Evolutionary conservation across 2,113 vertebrate genomes (phyloP).

Genomic region (Tympanuchus pallidicinctus): DNA sequence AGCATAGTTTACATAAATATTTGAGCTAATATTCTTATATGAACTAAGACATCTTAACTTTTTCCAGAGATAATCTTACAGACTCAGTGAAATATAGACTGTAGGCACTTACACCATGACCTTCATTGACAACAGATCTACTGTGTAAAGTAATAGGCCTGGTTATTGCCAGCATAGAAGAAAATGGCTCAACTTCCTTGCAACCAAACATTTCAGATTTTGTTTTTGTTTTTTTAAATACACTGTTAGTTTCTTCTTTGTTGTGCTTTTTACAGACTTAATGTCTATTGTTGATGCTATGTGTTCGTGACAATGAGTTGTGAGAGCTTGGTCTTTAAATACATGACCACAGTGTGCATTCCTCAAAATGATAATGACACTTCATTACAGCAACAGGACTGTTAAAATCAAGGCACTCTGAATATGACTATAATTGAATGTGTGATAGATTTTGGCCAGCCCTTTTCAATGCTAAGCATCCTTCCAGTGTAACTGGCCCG

Average conservation of each 20-base stretch:
- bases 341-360: fast-evolving
- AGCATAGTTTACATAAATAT: constrained; percentile 3
- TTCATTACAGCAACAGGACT: neutral
- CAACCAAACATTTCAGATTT: neutral
- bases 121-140: neutral
- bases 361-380: neutral
- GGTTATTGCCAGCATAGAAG: neutral
- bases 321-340: neutral
- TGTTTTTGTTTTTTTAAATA: neutral
- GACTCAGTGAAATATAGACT: neutral
- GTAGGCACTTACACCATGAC: neutral
- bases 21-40: neutral
- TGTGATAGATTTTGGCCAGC: neutral
- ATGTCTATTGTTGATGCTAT: neutral
- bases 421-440: neutral
- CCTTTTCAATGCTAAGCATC: neutral
- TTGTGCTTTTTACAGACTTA: neutral
- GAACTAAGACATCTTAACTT: neutral
- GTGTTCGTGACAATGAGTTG: neutral
- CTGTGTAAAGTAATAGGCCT: neutral
- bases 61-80: neutral
- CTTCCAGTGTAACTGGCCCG: neutral
- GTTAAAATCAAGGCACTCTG: neutral
- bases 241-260: neutral
- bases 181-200: neutral